These are phyloP conservation scores for Agrochola litura DNA, from an alignment of 2,888 invertebrate species.

Conservation along the genomic window DNA sequence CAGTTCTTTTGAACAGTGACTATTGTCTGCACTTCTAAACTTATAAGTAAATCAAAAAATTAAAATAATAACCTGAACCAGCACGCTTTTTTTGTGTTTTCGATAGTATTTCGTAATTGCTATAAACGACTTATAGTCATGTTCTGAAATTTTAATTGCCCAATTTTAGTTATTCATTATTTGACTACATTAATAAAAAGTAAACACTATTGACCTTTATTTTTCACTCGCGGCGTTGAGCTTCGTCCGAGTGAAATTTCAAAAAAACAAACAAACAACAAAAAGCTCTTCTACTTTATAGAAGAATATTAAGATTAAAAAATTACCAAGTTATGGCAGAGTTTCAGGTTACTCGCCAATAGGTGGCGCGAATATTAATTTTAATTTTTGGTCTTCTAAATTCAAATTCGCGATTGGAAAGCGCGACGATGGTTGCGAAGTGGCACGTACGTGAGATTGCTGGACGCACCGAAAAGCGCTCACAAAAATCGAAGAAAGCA, in stretches of 20 bases:
- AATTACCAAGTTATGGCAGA: neutral
- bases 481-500: slow-evolving; percentile 64
- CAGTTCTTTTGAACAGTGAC: neutral
- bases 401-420: slow-evolving; percentile 73
- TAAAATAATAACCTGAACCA: neutral
- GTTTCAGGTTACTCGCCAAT: slow-evolving; percentile 25
- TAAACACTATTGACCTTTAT: neutral
- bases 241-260: too few species aligned
- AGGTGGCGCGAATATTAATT: slow-evolving; percentile 55
- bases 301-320: too few species aligned
- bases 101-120: neutral
- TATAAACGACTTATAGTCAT: neutral
- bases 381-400: slow-evolving; percentile 49
- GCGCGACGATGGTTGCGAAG: slow-evolving; percentile 65
- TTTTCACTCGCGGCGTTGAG: neutral
- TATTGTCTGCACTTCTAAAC: neutral
- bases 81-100: neutral
- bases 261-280: too few species aligned
- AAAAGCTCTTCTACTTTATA: too few species aligned
- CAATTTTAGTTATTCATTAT: neutral
- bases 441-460: slow-evolving; percentile 73
- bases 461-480: slow-evolving; percentile 61
- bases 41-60: neutral
- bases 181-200: neutral
- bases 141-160: neutral